Conservation (phyloP, 2,113 vertebrate genomes). For the Neolamprologus cancellatus region DNA sequence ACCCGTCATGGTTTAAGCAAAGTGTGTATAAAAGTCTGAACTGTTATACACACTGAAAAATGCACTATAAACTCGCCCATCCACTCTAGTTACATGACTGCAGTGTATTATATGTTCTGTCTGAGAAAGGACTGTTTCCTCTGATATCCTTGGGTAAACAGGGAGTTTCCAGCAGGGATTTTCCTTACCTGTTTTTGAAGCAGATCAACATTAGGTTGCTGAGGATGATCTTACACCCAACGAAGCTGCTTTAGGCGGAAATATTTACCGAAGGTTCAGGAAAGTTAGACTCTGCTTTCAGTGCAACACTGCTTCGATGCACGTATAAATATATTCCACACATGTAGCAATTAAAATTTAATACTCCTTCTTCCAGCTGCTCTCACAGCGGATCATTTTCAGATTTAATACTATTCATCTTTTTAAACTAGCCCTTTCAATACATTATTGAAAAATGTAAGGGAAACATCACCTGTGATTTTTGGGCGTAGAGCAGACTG, state of each 20-base stretch:
- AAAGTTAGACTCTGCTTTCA: neutral
- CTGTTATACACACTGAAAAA: neutral
- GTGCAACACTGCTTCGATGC: neutral
- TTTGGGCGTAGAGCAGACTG: neutral
- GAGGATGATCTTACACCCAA: neutral
- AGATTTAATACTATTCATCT: neutral
- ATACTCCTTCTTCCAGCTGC: neutral
- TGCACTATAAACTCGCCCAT: neutral
- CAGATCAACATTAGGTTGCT: neutral
- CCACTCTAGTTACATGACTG: neutral
- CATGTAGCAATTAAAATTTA: neutral
- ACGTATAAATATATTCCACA: neutral
- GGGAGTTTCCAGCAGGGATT: neutral
- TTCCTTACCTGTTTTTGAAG: neutral
- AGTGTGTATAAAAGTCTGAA: neutral
- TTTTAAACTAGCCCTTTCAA: neutral
- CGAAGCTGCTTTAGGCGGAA: neutral
- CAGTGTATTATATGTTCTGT: neutral
- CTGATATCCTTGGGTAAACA: neutral
- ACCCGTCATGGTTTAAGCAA: neutral
- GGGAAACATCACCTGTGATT: neutral
- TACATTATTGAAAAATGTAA: neutral
- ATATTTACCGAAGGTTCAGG: neutral
- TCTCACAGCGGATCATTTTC: neutral
- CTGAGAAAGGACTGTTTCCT: neutral